Evolutionary conservation across 2,797 vertebrate genomes (phyloP).

Genomic region (Morelia viridis): DNA sequence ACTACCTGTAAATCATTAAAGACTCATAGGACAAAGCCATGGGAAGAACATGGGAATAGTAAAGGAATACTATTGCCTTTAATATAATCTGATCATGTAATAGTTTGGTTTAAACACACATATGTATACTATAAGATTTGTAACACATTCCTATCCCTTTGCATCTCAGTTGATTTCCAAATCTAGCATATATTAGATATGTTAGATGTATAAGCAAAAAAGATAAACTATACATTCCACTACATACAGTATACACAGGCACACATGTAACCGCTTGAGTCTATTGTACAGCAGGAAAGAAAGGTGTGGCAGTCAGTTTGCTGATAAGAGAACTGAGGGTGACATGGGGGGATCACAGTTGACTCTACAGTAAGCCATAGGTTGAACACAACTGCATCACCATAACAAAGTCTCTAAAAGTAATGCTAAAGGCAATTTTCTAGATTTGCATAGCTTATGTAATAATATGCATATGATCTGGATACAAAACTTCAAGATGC

Average conservation of each 20-base stretch:
- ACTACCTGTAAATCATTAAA: too few species aligned
- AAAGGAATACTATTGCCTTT: neutral
- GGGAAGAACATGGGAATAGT: too few species aligned
- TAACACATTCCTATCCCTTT: neutral
- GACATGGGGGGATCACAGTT: neutral
- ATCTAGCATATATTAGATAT: neutral
- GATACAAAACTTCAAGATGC: neutral
- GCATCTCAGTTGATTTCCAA: neutral
- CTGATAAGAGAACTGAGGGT: neutral
- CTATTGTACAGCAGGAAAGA: neutral
- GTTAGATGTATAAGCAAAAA: neutral
- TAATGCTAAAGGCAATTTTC: neutral
- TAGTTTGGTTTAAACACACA: neutral
- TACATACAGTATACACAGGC: neutral
- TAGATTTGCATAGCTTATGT: neutral
- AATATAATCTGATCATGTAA: neutral
- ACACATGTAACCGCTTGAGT: neutral
- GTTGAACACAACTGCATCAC: neutral
- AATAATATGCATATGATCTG: neutral
- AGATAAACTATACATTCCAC: too few species aligned
- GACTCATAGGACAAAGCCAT: too few species aligned
- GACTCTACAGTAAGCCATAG: neutral
- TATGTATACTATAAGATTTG: neutral
- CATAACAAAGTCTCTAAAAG: neutral
- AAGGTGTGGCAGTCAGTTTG: neutral